A percentile compares a stretch with the other conserved stretches of the same genome.
Evolutionary conservation across 64 coral and sea anemone genomes (phyloP).

Genomic region (Stichodactyla helianthus): DNA sequence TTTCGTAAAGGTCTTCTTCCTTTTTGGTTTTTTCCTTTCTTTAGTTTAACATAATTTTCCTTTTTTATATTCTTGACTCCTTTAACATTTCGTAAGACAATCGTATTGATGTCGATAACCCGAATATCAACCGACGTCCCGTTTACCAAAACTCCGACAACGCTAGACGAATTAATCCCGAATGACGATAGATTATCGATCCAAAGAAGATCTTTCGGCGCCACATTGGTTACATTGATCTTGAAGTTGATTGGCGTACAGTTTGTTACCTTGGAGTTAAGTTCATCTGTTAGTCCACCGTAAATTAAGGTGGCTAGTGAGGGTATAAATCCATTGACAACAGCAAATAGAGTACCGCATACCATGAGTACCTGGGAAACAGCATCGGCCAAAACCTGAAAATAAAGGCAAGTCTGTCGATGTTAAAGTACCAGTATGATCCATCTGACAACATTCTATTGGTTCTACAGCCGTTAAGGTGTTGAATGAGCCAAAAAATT

Average conservation of each 20-base stretch:
- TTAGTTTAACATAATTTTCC: background rate
- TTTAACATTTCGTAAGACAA: background rate
- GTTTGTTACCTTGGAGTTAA: background rate
- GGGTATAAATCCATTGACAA: slow-evolving; percentile 73
- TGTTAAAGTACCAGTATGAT: no score
- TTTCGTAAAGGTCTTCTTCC: background rate
- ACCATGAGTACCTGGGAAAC: slow-evolving; percentile 71
- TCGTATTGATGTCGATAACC: background rate
- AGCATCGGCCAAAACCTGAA: slow-evolving; percentile 61
- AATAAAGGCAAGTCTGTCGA: background rate
- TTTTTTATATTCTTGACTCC: background rate
- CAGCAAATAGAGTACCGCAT: slow-evolving; percentile 74
- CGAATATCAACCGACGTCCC: background rate
- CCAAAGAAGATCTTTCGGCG: slow-evolving; percentile 1
- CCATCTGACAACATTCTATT: no score
- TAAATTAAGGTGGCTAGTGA: slow-evolving; percentile 74
- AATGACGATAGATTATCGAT: slow-evolving; percentile 8
- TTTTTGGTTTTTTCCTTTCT: background rate
- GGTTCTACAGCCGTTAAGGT: no score
- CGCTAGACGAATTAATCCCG: background rate
- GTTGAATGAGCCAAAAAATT: no score
- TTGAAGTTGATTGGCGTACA: slow-evolving; percentile 30
- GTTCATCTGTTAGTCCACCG: slow-evolving; percentile 65
- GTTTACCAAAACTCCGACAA: background rate
- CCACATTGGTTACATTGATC: background rate